Conservation (phyloP, 2,888 invertebrate genomes). For the Oscheius sp. region DNA sequence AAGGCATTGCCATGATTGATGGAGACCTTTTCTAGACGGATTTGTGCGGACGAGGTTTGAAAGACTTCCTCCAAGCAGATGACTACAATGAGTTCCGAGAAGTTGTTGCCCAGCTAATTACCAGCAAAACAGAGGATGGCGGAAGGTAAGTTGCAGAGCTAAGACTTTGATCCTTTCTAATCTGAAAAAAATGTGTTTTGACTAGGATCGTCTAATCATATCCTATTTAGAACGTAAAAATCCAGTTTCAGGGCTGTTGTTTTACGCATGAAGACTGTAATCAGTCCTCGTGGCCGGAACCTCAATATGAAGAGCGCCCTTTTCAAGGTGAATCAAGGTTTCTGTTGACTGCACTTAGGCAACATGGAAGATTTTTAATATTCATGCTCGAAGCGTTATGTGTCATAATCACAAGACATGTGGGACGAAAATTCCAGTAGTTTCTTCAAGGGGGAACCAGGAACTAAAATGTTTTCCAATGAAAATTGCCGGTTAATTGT, state of each 20-base stretch:
- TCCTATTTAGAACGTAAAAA: neutral
- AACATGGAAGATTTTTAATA: neutral
- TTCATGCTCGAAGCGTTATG: too few species aligned
- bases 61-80: conserved; percentile 90
- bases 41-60: conserved; percentile 15
- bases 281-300: conserved; percentile 89
- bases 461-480: too few species aligned
- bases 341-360: neutral
- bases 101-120: conserved; percentile 6
- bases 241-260: conserved; percentile 71
- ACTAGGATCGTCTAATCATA: neutral
- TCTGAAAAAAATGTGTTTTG: too few species aligned
- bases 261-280: conserved; percentile 88
- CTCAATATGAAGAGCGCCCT: conserved; percentile 93
- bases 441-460: too few species aligned
- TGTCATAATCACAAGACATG: too few species aligned
- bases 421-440: too few species aligned
- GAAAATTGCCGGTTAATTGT: too few species aligned
- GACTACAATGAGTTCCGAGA: conserved; percentile 86
- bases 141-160: conserved; percentile 4
- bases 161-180: neutral
- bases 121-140: conserved; percentile 6
- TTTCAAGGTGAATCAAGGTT: conserved; percentile 81
- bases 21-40: conserved; percentile 18
- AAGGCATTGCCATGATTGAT: too few species aligned